phyloP scores from a whole-genome alignment of 2,888 invertebrate species.

The Aporophyla nigra region DNA sequence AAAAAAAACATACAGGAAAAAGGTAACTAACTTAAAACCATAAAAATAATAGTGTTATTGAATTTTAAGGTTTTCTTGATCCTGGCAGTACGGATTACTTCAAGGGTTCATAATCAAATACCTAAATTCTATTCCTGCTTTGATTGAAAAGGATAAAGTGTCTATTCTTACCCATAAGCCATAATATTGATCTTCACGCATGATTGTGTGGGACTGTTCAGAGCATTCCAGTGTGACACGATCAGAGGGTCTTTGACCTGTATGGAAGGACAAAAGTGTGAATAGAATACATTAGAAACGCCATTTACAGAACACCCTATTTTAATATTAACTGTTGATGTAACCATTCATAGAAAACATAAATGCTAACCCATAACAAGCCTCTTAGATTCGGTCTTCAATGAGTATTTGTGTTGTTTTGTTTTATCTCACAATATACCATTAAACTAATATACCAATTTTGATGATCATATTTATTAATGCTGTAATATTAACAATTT shows the following conservation, averaged over 20 bases:
- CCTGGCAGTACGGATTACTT: background rate
- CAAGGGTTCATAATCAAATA: background rate
- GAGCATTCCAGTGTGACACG: constrained; percentile 98
- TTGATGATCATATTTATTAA: background rate
- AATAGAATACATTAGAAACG: constrained; percentile 33
- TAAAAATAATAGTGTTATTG: background rate
- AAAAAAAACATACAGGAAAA: constrained; percentile 8
- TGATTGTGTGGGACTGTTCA: constrained; percentile 98
- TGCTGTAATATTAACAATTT: background rate
- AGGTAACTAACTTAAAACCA: background rate
- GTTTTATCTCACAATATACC: too few relatives aligned
- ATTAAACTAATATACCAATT: too few relatives aligned
- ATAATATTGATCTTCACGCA: constrained; percentile 98
- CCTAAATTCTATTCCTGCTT: background rate
- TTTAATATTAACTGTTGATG: background rate
- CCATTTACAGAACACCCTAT: constrained; percentile 16
- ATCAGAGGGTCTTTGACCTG: constrained; percentile 98
- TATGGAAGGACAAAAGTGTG: constrained; percentile 47
- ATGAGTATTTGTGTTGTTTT: background rate
- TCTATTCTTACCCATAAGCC: constrained; percentile 93
- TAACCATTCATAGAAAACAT: background rate
- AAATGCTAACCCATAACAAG: constrained; percentile 2
- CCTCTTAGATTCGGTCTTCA: background rate
- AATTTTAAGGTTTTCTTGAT: constrained; percentile 12
- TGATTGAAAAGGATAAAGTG: background rate